Base-by-base conservation (phyloP, 1,140 invertebrate genomes). In the Apis florea region DNA sequence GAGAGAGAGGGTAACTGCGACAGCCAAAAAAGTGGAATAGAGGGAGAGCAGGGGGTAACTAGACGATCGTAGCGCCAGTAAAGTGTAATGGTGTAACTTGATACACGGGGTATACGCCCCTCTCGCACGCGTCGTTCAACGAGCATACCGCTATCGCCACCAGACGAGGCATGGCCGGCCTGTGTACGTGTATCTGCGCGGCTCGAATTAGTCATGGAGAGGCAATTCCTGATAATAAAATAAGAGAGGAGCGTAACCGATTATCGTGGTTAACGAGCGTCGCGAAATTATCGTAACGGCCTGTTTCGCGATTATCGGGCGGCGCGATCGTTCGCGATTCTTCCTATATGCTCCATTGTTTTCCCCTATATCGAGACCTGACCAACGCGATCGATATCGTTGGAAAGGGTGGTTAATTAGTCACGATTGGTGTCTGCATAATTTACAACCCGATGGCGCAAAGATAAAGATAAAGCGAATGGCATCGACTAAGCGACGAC, bases 81-180 rank as follows among this genome's bases (percentile, higher is more conserved):
- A 85, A 81, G 85, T 67, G 88, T 89, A 88, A 73, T 83, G 83
- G 77, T 89, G 92, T 91, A 93, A 93, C 90, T 90, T 92, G 91
- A 93, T 91, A 93, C 90, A 80, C 84, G 69, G 89, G 90, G 86
- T 91, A 90, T 91, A 92, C 92, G 91, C 92, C 90, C 91, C 90
- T 89, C 87, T 89, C 85, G 88, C 89, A 93, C 91, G 89, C 90
- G 89, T 84, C 66, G 82, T 86, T 88, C 84, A 74, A 78, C 79
- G 83, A 85, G 84, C 75, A 75, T 76, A 83, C 83, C 78, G 82
- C 85, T 89, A 91, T 90, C 89, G 88, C 70, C 70, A 79, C 82
- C 83, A 83, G 80, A 88, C 88, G 85, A 90, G 76, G 75, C 84
- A 85, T 58, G 79, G 79, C 73, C 54, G 69, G 66, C 79, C 79